Evolutionary conservation across 2,888 invertebrate genomes (phyloP).

Genomic region (Apamea monoglypha): DNA sequence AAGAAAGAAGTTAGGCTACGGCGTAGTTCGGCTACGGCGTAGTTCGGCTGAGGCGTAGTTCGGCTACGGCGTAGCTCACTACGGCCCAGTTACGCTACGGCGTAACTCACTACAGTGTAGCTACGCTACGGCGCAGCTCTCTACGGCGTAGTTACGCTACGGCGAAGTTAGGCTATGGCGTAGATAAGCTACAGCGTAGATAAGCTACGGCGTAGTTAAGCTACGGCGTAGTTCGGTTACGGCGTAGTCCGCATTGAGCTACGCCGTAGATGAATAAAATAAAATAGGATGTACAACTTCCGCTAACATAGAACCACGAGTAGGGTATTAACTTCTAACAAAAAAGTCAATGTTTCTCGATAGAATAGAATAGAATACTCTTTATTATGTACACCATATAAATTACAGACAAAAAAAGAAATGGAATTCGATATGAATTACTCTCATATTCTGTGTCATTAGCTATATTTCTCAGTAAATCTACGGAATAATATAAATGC

Average conservation of each 20-base stretch:
- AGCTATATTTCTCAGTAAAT: background rate
- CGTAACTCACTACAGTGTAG: background rate
- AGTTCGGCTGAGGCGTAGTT: background rate
- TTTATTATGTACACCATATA: too few species aligned
- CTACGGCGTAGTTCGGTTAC: too few species aligned
- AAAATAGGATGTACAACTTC: background rate
- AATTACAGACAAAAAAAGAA: too few species aligned
- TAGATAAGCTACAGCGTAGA: background rate
- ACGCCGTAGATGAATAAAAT: background rate
- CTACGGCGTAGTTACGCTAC: fast-evolving
- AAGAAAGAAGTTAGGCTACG: background rate
- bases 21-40: background rate
- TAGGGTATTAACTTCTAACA: background rate
- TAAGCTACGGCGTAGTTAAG: fast-evolving
- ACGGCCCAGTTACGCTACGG: background rate
- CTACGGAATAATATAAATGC: too few species aligned
- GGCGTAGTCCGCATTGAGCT: too few species aligned
- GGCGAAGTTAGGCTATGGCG: background rate
- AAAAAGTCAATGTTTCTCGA: background rate
- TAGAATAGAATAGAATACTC: too few species aligned
- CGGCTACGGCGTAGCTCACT: background rate
- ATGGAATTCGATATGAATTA: background rate
- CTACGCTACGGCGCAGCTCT: background rate
- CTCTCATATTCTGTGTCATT: background rate
- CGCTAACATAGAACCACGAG: background rate